Conservation (phyloP, 2,888 invertebrate species). For the Drosophila maculinotata region DNA sequence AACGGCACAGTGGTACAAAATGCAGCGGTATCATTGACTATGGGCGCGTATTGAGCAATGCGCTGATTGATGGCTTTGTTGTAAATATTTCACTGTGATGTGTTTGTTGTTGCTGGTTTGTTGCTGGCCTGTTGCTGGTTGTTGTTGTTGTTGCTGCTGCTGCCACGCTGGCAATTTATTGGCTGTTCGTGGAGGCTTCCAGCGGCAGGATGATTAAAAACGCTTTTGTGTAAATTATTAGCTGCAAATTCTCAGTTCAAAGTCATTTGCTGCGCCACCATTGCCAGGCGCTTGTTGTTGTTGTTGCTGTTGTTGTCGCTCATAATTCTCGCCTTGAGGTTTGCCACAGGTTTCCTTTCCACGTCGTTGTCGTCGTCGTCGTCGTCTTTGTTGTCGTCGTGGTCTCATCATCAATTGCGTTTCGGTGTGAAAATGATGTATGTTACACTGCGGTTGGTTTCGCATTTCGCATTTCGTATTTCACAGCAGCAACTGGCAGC, state of each 20-base stretch:
- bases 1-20: constrained; percentile 53
- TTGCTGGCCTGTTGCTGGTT: constrained; percentile 46
- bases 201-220: constrained; percentile 76
- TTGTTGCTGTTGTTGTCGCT: constrained; percentile 60
- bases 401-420: constrained; percentile 67
- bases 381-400: constrained; percentile 8
- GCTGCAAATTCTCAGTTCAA: constrained; percentile 78
- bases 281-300: constrained; percentile 30
- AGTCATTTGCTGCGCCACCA: constrained; percentile 63
- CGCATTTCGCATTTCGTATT: constrained; percentile 36
- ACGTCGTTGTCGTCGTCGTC: constrained; percentile 28
- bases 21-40: constrained; percentile 65
- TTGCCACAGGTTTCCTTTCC: constrained; percentile 71
- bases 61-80: constrained; percentile 79
- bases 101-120: constrained; percentile 29
- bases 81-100: constrained; percentile 62
- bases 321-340: constrained; percentile 80
- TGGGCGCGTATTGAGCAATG: constrained; percentile 64
- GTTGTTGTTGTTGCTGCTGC: constrained; percentile 44
- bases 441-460: constrained; percentile 79
- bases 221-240: constrained; percentile 81
- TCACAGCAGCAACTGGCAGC: not conserved
- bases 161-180: constrained; percentile 71
- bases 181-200: constrained; percentile 45
- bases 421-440: constrained; percentile 81